Percentiles rank a stretch among this genome's conserved stretches.
phyloP scores from a whole-genome alignment of 2,797 vertebrate genomes.

The Hyperoplus immaculatus region DNA sequence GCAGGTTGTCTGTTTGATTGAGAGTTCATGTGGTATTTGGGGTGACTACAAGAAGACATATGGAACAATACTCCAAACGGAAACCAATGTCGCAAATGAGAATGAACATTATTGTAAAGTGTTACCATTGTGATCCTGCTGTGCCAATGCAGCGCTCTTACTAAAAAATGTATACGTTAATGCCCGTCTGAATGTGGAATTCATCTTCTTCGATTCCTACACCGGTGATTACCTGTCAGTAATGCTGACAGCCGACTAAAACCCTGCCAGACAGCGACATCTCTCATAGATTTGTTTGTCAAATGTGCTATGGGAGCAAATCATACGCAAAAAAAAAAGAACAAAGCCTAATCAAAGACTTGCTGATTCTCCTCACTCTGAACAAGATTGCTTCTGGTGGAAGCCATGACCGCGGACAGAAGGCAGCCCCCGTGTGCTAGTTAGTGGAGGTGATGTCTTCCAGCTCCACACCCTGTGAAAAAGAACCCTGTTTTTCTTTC shows the following conservation, averaged over 20 bases:
- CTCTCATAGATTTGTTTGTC: slow-evolving; percentile 12
- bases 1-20: no score
- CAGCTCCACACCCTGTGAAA: slow-evolving; percentile 64
- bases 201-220: neutral
- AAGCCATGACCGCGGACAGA: slow-evolving; percentile 25
- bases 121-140: neutral
- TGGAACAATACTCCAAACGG: no score
- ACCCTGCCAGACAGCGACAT: slow-evolving; percentile 5
- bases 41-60: no score
- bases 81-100: no score
- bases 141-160: neutral
- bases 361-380: slow-evolving; percentile 47
- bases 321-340: slow-evolving; percentile 8
- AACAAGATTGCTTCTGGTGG: slow-evolving; percentile 33
- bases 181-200: neutral
- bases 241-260: neutral
- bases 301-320: slow-evolving; percentile 6
- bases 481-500: slow-evolving; percentile 52
- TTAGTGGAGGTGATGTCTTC: slow-evolving; percentile 35
- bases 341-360: slow-evolving; percentile 43
- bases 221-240: slow-evolving; percentile 18
- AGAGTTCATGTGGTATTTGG: no score
- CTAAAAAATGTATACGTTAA: neutral
- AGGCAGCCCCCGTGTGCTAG: slow-evolving; percentile 9
- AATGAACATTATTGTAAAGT: no score